Evolutionary conservation across 2,888 invertebrate genomes (phyloP).

Genomic region (Apotomis betuletana): DNA sequence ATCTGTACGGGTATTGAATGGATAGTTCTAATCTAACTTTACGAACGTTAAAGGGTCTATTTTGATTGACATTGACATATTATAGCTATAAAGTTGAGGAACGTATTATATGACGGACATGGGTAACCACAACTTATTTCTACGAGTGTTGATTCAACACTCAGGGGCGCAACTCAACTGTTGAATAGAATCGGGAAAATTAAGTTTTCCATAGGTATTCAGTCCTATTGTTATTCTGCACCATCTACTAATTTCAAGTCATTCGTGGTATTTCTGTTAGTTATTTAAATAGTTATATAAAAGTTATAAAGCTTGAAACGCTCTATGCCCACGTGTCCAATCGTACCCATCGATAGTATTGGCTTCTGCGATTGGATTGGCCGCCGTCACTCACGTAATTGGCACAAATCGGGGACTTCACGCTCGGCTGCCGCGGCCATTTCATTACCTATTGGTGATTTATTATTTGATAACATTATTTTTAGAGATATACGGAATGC

Average conservation of each 20-base stretch:
- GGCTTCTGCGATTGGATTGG: conserved; percentile 56
- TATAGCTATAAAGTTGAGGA: no score
- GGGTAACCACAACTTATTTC: no score
- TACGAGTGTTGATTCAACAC: no score
- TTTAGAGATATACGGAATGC: conserved; percentile 14
- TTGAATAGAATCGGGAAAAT: no score
- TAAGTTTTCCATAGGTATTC: no score
- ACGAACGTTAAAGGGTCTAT: not conserved
- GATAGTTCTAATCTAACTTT: not conserved
- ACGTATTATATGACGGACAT: no score
- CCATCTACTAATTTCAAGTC: no score
- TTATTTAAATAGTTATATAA: no score
- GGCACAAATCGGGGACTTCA: conserved; percentile 51
- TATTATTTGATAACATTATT: conserved; percentile 38
- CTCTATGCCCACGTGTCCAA: not conserved
- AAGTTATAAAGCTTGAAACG: not conserved
- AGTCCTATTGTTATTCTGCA: no score
- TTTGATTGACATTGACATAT: no score
- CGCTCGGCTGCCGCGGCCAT: conserved; percentile 42
- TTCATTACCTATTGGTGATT: conserved; percentile 41
- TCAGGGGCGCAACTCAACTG: no score
- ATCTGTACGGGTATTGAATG: not conserved
- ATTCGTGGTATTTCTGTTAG: no score
- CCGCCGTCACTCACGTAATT: conserved; percentile 63
- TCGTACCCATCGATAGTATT: conserved; percentile 47